These are phyloP conservation scores for Tachina lurida DNA, from an alignment of 2,888 invertebrate genomes.

Conservation along the genomic window DNA sequence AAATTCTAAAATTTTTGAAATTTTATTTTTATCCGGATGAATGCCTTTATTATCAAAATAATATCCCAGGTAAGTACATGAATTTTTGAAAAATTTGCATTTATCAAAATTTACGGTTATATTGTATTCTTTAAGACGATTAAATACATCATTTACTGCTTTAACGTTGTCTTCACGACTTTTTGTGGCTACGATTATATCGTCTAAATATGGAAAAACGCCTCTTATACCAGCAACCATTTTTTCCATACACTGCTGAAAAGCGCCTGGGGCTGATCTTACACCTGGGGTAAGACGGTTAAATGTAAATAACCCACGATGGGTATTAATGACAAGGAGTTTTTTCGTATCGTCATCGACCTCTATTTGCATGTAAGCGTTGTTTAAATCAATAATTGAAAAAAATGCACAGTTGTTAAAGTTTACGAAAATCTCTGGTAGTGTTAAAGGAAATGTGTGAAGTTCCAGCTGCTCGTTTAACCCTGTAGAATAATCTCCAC, in stretches of 20 bases:
- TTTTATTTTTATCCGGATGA: no score
- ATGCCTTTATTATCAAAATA: constrained; percentile 47
- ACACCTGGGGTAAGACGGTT: constrained; percentile 66
- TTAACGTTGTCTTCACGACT: constrained; percentile 27
- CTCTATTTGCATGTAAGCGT: constrained; percentile 72
- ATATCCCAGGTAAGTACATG: constrained; percentile 46
- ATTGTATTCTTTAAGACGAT: constrained; percentile 43
- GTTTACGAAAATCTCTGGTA: constrained; percentile 70
- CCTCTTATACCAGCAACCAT: constrained; percentile 51
- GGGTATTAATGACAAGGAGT: constrained; percentile 66
- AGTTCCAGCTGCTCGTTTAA: constrained; percentile 70
- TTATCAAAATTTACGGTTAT: constrained; percentile 56
- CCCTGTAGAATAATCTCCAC: constrained; percentile 72
- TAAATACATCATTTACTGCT: constrained; percentile 46
- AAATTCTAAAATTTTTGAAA: no score
- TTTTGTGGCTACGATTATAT: constrained; percentile 48
- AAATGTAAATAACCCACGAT: constrained; percentile 64
- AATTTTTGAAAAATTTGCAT: constrained; percentile 61
- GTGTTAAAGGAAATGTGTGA: constrained; percentile 70
- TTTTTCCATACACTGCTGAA: constrained; percentile 65
- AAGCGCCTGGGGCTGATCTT: constrained; percentile 68
- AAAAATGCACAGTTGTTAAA: constrained; percentile 58
- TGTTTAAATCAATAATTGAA: constrained; percentile 67
- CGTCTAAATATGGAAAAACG: constrained; percentile 51
- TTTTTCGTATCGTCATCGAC: constrained; percentile 70